Evolutionary conservation across 2,888 invertebrate genomes (phyloP), one percentile per base, ranked within the genome.

Genomic region (Tolmerus cingulatus): DNA sequence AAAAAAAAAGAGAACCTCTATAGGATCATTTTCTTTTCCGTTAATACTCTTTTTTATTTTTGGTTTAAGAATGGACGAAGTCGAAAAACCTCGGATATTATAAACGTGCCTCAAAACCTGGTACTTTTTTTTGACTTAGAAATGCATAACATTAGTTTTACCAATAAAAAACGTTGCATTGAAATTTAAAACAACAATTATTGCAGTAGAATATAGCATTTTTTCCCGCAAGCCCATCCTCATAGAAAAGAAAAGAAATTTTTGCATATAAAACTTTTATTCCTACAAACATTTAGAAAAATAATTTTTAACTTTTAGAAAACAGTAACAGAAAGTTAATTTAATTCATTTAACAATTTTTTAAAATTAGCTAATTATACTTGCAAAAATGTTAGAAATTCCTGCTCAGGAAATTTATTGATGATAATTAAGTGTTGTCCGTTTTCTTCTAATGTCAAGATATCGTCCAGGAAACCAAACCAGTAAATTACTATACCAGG

Each of bases 401-500:
- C 91, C 89, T 91, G 93, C 74, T 92, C 90, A 27, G 95, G 95
- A 90, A 95, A 95, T 89, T 91, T 92, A 16, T 94, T 93, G 5
- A 94, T 92, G 81, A 95, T 92, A 86, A 94, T 94, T 88, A 95
- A 93, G 91, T 94, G 94, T 89, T 93, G 94, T 79, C 95, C 94
- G 89, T 96, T 95, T 91, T 95, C 94, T 16, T 96, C 91, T 5
- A 93, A 89, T 85, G 93, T 91, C 5, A 92, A 91, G 34, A 95
- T 92, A 7, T 93, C 94, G 89, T 96, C 96, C 16, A 96, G 91
- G 91, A 95, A 98, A 16, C 98, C 98, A 94, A 98, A 97, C 98
- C 98, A 98, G 92, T 98, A 98, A 89, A 98, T 98, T 0, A 98
- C 97, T 89, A 98, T 94, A 0, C 98, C 98, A 46, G 98, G 95